Evolutionary conservation across 2,888 invertebrate species (phyloP).

Genomic region (Corbicula japonica): DNA sequence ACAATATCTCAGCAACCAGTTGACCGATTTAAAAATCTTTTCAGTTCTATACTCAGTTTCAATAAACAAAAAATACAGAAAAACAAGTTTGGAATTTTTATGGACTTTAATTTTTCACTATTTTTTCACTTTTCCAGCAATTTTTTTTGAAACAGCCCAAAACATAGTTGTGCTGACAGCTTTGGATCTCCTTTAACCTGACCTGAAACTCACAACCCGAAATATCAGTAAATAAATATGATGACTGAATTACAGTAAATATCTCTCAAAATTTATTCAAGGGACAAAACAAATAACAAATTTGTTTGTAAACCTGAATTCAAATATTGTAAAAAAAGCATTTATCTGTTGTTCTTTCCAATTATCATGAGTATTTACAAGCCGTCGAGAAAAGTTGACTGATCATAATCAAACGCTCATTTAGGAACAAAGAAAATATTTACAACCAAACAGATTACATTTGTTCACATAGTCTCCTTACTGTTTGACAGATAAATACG

Average conservation of each 20-base stretch:
- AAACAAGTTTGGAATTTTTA: too few relatives aligned
- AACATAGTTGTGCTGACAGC: too few relatives aligned
- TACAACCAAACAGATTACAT: slow-evolving; percentile 35
- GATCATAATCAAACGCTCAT: slow-evolving; percentile 36
- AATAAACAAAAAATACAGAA: too few relatives aligned
- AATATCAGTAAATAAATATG: too few relatives aligned
- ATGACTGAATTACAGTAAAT: not conserved
- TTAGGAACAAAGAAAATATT: slow-evolving; percentile 45
- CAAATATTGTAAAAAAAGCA: slow-evolving; percentile 25
- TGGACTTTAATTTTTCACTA: too few relatives aligned
- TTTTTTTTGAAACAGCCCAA: too few relatives aligned
- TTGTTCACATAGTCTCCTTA: slow-evolving; percentile 31
- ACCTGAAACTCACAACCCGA: too few relatives aligned
- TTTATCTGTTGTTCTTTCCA: slow-evolving; percentile 27
- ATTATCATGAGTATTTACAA: slow-evolving; percentile 31
- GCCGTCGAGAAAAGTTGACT: slow-evolving; percentile 25
- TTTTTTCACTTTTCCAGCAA: too few relatives aligned
- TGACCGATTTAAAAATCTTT: too few relatives aligned
- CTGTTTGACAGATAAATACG: slow-evolving; percentile 61
- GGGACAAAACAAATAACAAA: not conserved
- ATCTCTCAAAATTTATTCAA: not conserved
- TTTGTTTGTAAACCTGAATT: slow-evolving; percentile 23
- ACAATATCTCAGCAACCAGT: too few relatives aligned
- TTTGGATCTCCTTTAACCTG: too few relatives aligned
- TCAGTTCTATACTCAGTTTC: too few relatives aligned